Conservation (phyloP, 2,113 vertebrate species). For the Aphyosemion australe region DNA sequence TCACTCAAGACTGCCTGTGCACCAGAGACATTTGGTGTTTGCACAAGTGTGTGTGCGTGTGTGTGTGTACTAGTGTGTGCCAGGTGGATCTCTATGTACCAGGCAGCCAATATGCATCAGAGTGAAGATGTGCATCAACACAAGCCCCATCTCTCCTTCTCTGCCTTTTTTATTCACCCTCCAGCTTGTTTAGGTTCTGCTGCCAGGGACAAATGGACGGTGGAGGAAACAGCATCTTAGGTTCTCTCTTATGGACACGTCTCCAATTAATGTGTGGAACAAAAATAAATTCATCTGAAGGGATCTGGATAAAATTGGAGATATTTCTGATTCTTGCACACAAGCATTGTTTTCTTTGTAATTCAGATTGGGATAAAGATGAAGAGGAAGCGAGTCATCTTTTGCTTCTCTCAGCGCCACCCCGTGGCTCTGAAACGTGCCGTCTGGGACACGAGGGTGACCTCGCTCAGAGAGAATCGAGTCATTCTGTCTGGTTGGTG, state of each 20-base stretch:
- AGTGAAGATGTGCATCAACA: conserved; percentile 51
- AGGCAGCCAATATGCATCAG: conserved; percentile 21
- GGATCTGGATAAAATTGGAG: not conserved
- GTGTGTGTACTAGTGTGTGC: conserved; percentile 20
- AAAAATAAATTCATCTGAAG: conserved; percentile 8
- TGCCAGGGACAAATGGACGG: conserved; percentile 45
- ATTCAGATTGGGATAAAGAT: conserved; percentile 15
- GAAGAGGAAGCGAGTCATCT: conserved; percentile 29
- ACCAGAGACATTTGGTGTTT: conserved; percentile 30
- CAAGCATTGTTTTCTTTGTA: conserved; percentile 15
- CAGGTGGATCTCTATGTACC: conserved; percentile 59
- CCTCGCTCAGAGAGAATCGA: conserved; percentile 36
- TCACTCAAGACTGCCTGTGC: conserved; percentile 40
- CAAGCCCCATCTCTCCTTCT: conserved; percentile 18
- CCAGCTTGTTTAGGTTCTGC: conserved; percentile 36
- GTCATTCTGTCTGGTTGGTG: conserved; percentile 28
- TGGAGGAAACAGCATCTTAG: conserved; percentile 37
- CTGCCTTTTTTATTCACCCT: conserved; percentile 14
- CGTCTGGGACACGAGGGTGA: conserved; percentile 43
- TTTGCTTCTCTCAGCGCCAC: conserved; percentile 41
- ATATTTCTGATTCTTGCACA: not conserved
- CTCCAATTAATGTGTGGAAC: not conserved
- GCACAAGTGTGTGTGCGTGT: conserved; percentile 22
- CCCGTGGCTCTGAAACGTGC: conserved; percentile 25
- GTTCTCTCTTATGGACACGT: conserved; percentile 22